Conservation (phyloP, 2,888 invertebrate genomes). For the Lasius platythorax region DNA sequence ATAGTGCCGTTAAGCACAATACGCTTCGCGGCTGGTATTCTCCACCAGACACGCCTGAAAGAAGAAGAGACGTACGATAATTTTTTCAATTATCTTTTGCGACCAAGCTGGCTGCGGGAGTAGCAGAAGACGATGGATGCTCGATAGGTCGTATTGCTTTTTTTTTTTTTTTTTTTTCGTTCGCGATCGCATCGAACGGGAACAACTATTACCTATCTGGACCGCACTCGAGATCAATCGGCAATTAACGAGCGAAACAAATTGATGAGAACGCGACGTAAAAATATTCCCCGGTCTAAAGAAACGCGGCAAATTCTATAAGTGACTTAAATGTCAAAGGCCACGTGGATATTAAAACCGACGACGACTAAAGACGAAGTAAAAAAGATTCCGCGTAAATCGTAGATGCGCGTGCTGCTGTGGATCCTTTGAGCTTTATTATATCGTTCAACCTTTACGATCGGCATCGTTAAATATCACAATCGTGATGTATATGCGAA, state of each 20-base stretch:
- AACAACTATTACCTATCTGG: neutral
- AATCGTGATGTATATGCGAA: neutral
- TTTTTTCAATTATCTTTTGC: slow-evolving; percentile 20
- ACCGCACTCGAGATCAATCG: slow-evolving; percentile 33
- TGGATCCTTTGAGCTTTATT: slow-evolving; percentile 11
- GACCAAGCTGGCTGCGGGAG: neutral
- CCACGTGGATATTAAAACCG: slow-evolving; percentile 11
- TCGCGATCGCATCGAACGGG: slow-evolving; percentile 8
- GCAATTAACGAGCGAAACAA: slow-evolving; percentile 30
- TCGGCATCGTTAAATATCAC: slow-evolving; percentile 14
- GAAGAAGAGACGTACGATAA: slow-evolving; percentile 61
- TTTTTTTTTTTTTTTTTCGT: neutral
- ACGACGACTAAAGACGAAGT: slow-evolving; percentile 3
- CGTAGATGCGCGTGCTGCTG: neutral
- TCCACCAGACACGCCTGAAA: slow-evolving; percentile 80
- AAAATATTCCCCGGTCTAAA: neutral
- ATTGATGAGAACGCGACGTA: neutral
- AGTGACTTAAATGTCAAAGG: slow-evolving; percentile 37
- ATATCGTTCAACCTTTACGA: slow-evolving; percentile 28
- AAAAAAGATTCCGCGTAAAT: slow-evolving; percentile 31
- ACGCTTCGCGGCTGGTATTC: slow-evolving; percentile 75
- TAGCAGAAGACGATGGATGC: slow-evolving; percentile 9
- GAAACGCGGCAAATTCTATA: slow-evolving; percentile 11
- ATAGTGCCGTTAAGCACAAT: slow-evolving; percentile 71
- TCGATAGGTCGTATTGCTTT: slow-evolving; percentile 33